Percentiles rank a stretch among this genome's conserved stretches.
These are phyloP conservation scores for Tipula unca DNA, from an alignment of 2,888 invertebrate genomes.

Conservation along the genomic window DNA sequence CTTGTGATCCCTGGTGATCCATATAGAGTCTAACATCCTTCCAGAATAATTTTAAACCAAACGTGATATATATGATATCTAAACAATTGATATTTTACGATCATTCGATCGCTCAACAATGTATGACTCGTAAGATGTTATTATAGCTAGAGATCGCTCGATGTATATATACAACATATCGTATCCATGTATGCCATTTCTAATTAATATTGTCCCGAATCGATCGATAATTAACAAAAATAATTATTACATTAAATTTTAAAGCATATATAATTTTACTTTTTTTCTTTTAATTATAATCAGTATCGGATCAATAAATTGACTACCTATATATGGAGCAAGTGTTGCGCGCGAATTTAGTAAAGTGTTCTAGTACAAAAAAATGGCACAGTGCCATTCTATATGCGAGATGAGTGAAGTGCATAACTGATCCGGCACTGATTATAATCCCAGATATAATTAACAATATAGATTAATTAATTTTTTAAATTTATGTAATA, in stretches of 20 bases:
- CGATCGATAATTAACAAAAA: not conserved
- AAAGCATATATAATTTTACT: not conserved
- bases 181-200: not conserved
- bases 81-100: too few relatives aligned
- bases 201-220: not conserved
- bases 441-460: not conserved
- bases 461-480: not conserved
- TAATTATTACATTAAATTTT: not conserved
- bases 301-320: not conserved
- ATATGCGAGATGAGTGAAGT: not conserved
- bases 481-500: constrained; percentile 15
- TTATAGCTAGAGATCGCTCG: too few relatives aligned
- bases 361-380: not conserved
- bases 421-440: not conserved
- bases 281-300: not conserved
- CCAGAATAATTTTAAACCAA: too few relatives aligned
- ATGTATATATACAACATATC: not conserved
- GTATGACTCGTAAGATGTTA: too few relatives aligned
- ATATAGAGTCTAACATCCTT: too few relatives aligned
- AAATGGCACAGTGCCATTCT: not conserved
- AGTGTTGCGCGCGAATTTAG: not conserved
- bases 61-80: too few relatives aligned
- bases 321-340: not conserved
- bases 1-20: too few relatives aligned
- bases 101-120: too few relatives aligned